phyloP scores from a whole-genome alignment of 1,140 invertebrate genomes.

The Calephelis virginiensis region DNA sequence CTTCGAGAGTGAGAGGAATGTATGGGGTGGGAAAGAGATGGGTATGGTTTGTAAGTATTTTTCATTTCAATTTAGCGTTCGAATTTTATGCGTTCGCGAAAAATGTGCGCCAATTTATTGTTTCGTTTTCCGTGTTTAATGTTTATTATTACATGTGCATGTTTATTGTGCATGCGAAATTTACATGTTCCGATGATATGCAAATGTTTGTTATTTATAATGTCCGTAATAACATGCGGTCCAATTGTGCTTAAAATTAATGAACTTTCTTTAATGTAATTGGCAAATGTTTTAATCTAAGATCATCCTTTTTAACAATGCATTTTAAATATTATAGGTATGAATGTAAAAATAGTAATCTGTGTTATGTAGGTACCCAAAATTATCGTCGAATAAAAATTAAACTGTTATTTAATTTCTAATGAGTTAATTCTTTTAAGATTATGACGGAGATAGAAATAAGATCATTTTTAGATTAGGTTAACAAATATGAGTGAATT shows the following conservation, averaged over 20 bases:
- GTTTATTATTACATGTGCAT: constrained; percentile 25
- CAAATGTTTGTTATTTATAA: constrained; percentile 52
- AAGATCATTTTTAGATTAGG: too few relatives aligned
- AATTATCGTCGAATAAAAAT: too few relatives aligned
- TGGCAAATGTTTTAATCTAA: not conserved
- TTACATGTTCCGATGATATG: constrained; percentile 47
- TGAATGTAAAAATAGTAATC: too few relatives aligned
- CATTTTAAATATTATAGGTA: too few relatives aligned
- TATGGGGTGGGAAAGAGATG: constrained; percentile 49
- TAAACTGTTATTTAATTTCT: too few relatives aligned
- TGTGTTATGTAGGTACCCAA: too few relatives aligned
- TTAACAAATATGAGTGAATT: too few relatives aligned
- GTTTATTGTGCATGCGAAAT: constrained; percentile 29
- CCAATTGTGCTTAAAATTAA: constrained; percentile 33
- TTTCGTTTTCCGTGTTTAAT: constrained; percentile 50
- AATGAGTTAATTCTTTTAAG: too few relatives aligned
- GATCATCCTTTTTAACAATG: not conserved
- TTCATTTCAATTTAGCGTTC: constrained; percentile 66
- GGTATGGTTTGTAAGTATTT: constrained; percentile 34
- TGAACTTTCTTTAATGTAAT: constrained; percentile 27
- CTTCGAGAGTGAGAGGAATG: constrained; percentile 43
- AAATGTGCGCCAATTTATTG: constrained; percentile 71
- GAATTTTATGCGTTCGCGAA: constrained; percentile 74
- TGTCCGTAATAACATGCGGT: constrained; percentile 36
- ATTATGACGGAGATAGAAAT: too few relatives aligned